Percentiles rank a stretch among this genome's conserved stretches.
Evolutionary conservation across 2,113 vertebrate species (phyloP).

Genomic region (Genyomyrus donnyi): DNA sequence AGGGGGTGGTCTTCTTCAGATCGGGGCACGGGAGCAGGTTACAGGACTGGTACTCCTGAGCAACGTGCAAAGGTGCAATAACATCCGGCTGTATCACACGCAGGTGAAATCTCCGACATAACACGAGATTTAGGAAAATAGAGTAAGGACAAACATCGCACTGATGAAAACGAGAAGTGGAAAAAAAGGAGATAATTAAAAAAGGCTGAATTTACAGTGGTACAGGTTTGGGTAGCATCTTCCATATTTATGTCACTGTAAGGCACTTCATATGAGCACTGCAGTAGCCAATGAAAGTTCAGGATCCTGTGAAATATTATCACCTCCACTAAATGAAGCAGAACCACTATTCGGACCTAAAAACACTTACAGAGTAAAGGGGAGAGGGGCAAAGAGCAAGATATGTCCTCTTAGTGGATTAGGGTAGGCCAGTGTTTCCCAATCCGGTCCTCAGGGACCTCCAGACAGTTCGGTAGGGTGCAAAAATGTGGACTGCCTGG

Average conservation of each 20-base stretch:
- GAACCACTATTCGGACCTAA: neutral
- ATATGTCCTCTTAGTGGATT: neutral
- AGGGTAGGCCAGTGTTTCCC: neutral
- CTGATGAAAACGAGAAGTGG: neutral
- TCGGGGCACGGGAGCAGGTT: conserved; percentile 85
- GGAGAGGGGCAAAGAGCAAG: neutral
- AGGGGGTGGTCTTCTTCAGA: conserved; percentile 95
- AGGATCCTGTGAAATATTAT: neutral
- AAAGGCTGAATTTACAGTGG: neutral
- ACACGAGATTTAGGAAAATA: neutral
- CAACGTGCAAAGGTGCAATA: neutral
- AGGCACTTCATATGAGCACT: neutral
- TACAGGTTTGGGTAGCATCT: neutral
- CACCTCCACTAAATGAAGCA: neutral
- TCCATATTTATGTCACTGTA: neutral
- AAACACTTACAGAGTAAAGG: neutral
- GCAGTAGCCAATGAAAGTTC: neutral
- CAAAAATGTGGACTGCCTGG: neutral
- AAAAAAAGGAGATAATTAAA: neutral
- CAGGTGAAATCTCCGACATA: neutral
- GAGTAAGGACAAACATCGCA: neutral
- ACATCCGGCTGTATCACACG: neutral
- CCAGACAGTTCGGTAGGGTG: neutral
- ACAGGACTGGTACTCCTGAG: conserved; percentile 88
- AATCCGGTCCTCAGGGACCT: neutral